Evolutionary conservation across 2,888 invertebrate genomes (phyloP), one percentile per base, ranked within the genome.

Genomic region (Euphydryas editha): DNA sequence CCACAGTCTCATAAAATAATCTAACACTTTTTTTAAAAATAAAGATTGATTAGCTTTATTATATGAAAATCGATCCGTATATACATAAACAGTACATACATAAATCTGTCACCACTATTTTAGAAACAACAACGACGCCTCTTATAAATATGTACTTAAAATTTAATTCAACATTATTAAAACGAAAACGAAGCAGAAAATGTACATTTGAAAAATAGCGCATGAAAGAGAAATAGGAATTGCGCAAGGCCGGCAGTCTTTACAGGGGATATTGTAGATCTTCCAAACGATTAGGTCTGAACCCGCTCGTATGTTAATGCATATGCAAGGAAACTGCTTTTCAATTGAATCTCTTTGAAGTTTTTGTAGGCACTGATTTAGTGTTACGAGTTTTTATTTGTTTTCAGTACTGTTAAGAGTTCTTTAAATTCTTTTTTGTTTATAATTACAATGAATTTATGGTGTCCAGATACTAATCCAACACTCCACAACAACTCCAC

Each of bases 261-360:
- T 51, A 59, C 18, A 21, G 58, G 51, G 49, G 63, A 64, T 44
- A 64, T 64, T 59, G 63, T 64, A 64, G 59, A 51, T 39, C 44
- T 59, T 64, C 58, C 51, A 20, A 42, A 10, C 44, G 63, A 64
- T 64, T 64, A 59, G 17, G 6, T 36, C 11, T 30, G 39, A 30
- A 7, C 46, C 39, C 44, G 58, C 51, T 46, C 49, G 51, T 54
- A 51, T 8, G 51, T 49, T 59, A 44, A 58, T 51, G 44, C 44
- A 54, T 62, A 59, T 51, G 51, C 58, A 59, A 36, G 20, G 57
- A 21, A 51, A 64, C 51, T 21, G 13, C 51, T 21, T 42, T 36
- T 59, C 51, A 58, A 59, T 64, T 54, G 59, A 64, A 64, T 59
- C n/a, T 51, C 51, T 59, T 59, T 13, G 42, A 59, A 44, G 20